These are phyloP conservation scores for Potamarius usumacintae DNA, from an alignment of 2,113 vertebrate genomes.

Conservation along the genomic window DNA sequence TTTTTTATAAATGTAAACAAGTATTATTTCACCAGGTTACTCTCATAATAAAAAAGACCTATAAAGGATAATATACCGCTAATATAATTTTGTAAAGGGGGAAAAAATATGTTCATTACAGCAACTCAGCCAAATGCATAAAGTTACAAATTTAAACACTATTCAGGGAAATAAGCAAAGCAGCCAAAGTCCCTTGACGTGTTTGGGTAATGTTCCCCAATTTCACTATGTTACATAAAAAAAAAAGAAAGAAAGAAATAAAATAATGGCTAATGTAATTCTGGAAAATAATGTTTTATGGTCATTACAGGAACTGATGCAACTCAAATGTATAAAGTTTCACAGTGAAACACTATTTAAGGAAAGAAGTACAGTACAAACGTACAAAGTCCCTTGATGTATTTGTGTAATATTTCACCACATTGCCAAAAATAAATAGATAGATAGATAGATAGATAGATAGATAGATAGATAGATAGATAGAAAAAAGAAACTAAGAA, in stretches of 20 bases:
- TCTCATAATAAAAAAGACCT: background rate
- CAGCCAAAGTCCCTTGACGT: background rate
- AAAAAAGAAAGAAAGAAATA: background rate
- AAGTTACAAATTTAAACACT: background rate
- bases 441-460: background rate
- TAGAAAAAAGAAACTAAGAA: background rate
- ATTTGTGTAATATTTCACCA: background rate
- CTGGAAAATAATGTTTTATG: constrained; percentile 3
- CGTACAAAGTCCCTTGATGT: background rate
- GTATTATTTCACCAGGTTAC: background rate
- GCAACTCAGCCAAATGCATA: background rate
- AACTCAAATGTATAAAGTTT: background rate
- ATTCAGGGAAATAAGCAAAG: constrained; percentile 10
- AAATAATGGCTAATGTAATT: constrained; percentile 1
- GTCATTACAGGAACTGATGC: constrained; percentile 23
- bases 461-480: background rate
- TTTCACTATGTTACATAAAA: background rate
- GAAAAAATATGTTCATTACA: background rate
- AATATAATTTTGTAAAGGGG: background rate
- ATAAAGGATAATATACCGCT: background rate
- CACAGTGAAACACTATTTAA: background rate
- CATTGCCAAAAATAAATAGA: background rate
- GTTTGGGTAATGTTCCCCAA: background rate
- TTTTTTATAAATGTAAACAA: constrained; percentile 6
- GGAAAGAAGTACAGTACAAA: background rate